A percentile compares a stretch with the other conserved stretches of the same genome.
phyloP scores from a whole-genome alignment of 2,797 vertebrate genomes.

The Aeoliscus strigatus region DNA sequence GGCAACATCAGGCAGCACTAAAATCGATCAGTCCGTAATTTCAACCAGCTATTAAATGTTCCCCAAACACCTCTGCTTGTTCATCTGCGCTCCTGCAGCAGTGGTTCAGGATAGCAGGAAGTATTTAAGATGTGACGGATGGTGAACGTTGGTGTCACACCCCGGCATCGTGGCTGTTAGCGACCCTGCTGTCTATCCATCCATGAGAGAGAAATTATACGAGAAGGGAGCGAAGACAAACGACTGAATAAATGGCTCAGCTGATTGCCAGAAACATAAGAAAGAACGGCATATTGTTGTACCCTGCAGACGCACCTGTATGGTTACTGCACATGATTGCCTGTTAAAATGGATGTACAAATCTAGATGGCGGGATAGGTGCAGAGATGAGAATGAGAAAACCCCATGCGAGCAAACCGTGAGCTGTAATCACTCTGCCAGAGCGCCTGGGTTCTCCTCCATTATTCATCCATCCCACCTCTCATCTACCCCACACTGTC shows the following conservation, averaged over 20 bases:
- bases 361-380: constrained; percentile 21
- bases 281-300: background rate
- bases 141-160: too few species aligned
- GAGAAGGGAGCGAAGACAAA: constrained; percentile 4
- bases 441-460: constrained; percentile 35
- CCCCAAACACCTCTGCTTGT: too few species aligned
- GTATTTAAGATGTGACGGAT: too few species aligned
- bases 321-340: constrained; percentile 21
- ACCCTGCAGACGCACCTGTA: constrained; percentile 10
- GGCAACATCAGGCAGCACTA: too few species aligned
- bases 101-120: too few species aligned
- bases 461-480: constrained; percentile 52
- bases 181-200: background rate
- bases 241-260: constrained; percentile 1
- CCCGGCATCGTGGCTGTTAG: too few species aligned
- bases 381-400: constrained; percentile 28
- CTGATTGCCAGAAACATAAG: background rate
- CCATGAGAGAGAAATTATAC: background rate
- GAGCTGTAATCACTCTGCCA: constrained; percentile 53
- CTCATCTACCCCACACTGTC: constrained; percentile 25
- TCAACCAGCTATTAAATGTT: too few species aligned
- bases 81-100: too few species aligned
- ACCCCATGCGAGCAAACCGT: constrained; percentile 31
- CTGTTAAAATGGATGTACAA: constrained; percentile 19
- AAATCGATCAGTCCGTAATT: too few species aligned